Base-by-base conservation (phyloP, 1,140 invertebrate species). In the Sweltsa coloradensis region DNA sequence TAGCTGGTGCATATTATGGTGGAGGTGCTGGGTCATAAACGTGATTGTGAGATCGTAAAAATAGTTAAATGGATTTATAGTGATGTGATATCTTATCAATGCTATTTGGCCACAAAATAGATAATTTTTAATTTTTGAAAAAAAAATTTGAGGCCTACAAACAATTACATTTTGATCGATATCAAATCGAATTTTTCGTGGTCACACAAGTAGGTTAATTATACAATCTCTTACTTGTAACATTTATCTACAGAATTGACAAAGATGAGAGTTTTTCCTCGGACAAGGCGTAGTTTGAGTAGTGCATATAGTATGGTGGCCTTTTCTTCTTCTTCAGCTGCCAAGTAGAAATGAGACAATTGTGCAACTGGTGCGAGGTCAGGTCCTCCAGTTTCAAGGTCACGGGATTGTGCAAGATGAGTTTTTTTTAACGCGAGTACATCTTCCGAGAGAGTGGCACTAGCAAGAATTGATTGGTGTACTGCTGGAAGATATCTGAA, bases 201-300 rank as follows among this genome's bases (percentile, higher is more conserved):
- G 16, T 40, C n/a, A n/a, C n/a, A n/a, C n/a, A n/a, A n/a, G n/a
- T n/a, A 7, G 16, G 21, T 9, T 34, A 34, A 34, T 40, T 34
- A 16, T 13, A n/a, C 23, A 41, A 29, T 11, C 50, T 74, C 76
- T 76, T 65, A 89, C 87, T 92, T 96, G 62, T 98, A 99, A 64
- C 92, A 97, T 57, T 85, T 77, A 69, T 99, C 92, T 0, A 98
- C 92, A 40, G 82, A 86, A 63, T 93, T 92, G 0, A 99, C 93
- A 74, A 99, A 99, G 52, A 99, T 86, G 5, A 99, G 90, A 44
- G 84, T 87, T 69, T 97, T 99, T 21, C 96, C 97, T 54, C 86
- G 75, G 1, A 99, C 78, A 40, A 99, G 72, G 53, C 84, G 81
- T n/a, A 99, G 66, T 65, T 98, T 99, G 3, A 99, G 71, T 24